These are phyloP conservation scores for Myodes glareolus DNA, from an alignment of 2,113 vertebrate species.

Conservation along the genomic window DNA sequence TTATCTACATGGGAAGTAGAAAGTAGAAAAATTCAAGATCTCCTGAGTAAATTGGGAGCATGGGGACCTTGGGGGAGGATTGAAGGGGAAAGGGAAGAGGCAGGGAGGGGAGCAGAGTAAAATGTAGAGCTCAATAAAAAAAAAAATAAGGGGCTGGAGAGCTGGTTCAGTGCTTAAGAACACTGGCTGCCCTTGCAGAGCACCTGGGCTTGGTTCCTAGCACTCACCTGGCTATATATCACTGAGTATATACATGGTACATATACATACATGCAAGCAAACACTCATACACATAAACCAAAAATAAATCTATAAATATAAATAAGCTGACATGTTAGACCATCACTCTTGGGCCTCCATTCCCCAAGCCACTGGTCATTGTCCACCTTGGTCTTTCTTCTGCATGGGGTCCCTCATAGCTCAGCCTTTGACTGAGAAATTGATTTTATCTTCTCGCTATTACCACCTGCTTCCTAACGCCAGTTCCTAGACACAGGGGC, in stretches of 20 bases:
- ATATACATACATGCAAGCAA: not conserved
- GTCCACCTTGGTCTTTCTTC: not conserved
- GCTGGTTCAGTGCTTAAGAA: not conserved
- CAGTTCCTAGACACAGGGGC: not conserved
- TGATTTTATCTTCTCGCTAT: not conserved
- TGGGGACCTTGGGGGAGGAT: too few relatives aligned
- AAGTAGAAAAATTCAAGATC: too few relatives aligned
- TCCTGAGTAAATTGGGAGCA: too few relatives aligned
- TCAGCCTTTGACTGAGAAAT: not conserved
- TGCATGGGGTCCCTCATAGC: not conserved
- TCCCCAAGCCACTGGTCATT: not conserved
- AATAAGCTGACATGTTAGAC: not conserved
- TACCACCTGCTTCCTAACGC: not conserved
- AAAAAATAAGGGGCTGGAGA: not conserved
- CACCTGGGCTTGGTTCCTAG: not conserved
- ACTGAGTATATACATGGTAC: not conserved
- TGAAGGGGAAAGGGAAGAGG: too few relatives aligned
- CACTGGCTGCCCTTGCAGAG: not conserved
- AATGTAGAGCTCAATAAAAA: too few relatives aligned
- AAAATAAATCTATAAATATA: not conserved
- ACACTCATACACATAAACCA: not conserved
- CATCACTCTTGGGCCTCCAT: not conserved
- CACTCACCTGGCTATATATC: not conserved
- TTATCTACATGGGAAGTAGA: too few relatives aligned
- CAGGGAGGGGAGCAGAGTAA: too few relatives aligned